A percentile compares a stretch with the other conserved stretches of the same genome.
These are phyloP conservation scores for Forbesichthys agassizii DNA, from an alignment of 2,113 vertebrate genomes.

Conservation along the genomic window DNA sequence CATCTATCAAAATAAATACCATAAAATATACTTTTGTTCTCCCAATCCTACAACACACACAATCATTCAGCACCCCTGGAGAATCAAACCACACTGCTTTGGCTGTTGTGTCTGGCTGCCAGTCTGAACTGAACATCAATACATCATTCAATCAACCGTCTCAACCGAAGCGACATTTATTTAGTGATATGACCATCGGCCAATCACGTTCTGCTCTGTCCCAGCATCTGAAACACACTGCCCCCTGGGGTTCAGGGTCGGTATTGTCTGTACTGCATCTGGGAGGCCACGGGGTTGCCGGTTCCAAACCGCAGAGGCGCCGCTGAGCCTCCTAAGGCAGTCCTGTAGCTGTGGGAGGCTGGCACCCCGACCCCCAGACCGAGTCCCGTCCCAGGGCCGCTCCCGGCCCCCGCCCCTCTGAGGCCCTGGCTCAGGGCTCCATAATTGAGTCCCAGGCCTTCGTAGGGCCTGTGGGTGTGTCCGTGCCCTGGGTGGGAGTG, in stretches of 20 bases:
- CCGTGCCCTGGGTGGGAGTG: neutral
- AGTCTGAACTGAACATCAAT: neutral
- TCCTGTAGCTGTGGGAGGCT: constrained; percentile 82
- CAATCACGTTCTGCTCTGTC: neutral
- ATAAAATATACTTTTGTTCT: neutral
- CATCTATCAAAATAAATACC: constrained; percentile 57
- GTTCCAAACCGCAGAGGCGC: constrained; percentile 78
- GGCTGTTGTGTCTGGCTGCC: neutral
- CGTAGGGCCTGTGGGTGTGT: constrained; percentile 79
- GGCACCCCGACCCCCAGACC: constrained; percentile 53
- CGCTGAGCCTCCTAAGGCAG: constrained; percentile 73
- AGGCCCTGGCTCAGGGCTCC: constrained; percentile 79
- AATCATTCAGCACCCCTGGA: neutral
- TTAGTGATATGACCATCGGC: neutral
- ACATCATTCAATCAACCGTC: neutral
- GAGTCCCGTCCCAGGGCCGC: constrained; percentile 59
- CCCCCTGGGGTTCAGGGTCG: constrained; percentile 72
- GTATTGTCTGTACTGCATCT: constrained; percentile 75
- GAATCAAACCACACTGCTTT: neutral
- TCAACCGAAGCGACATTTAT: neutral
- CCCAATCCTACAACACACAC: neutral
- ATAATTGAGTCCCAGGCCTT: constrained; percentile 78
- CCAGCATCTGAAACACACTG: neutral
- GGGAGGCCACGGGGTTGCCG: constrained; percentile 65
- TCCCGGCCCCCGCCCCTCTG: constrained; percentile 42